A percentile compares a stretch with the other conserved stretches of the same genome.
These are phyloP conservation scores for Aleadryas rufinucha DNA, from an alignment of 2,113 vertebrate genomes.

Conservation along the genomic window DNA sequence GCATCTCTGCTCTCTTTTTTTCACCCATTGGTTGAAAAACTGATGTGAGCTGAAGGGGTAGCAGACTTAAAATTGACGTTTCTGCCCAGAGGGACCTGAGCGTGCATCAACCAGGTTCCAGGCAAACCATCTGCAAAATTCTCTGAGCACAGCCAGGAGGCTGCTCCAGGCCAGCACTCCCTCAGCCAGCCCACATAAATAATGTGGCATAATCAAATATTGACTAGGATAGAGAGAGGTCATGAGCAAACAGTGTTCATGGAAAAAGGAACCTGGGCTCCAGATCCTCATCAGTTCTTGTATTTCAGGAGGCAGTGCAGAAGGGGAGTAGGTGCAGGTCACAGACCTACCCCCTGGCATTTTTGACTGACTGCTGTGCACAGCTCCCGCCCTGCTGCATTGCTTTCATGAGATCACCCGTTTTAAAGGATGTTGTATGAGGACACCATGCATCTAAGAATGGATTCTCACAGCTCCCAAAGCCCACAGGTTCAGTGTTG, in stretches of 20 bases:
- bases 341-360: background rate
- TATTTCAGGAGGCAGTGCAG: background rate
- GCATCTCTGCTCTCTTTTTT: background rate
- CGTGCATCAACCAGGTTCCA: background rate
- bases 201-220: background rate
- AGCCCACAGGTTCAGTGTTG: background rate
- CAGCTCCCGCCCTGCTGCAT: accelerated
- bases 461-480: background rate
- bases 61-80: background rate
- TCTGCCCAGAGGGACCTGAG: background rate
- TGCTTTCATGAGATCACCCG: background rate
- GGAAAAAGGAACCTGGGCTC: background rate
- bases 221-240: background rate
- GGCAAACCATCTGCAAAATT: background rate
- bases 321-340: accelerated
- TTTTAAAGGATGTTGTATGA: background rate
- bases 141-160: background rate
- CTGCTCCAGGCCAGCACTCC: background rate
- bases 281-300: background rate
- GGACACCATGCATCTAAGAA: background rate
- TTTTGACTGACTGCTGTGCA: background rate
- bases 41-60: background rate
- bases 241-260: accelerated
- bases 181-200: background rate
- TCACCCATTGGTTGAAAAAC: background rate